Evolutionary conservation across 2,888 invertebrate species (phyloP).

Genomic region (Danaus chrysippus): DNA sequence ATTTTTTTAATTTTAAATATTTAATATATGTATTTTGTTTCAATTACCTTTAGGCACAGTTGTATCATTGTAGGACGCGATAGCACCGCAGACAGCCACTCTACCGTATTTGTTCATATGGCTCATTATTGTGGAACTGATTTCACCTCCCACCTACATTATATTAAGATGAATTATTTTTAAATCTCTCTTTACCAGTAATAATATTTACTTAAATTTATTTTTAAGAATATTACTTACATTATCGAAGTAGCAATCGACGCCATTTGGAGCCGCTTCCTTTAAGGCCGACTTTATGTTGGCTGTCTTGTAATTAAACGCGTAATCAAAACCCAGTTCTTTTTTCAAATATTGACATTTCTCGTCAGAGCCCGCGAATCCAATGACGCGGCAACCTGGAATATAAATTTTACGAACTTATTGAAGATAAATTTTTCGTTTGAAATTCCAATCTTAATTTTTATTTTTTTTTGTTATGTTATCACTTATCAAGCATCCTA

Average conservation of each 20-base stretch:
- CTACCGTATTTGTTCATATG: constrained; percentile 83
- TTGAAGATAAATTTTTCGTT: too few species aligned
- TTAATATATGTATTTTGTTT: neutral
- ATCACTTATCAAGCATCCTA: too few species aligned
- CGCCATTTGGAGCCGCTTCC: constrained; percentile 82
- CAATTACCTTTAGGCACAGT: constrained; percentile 58
- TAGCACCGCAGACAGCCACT: constrained; percentile 84
- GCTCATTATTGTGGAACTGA: constrained; percentile 80
- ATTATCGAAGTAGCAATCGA: constrained; percentile 90
- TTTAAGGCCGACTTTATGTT: constrained; percentile 78
- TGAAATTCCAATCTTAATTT: too few species aligned
- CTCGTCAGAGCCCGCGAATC: constrained; percentile 85
- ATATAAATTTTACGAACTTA: constrained; percentile 11
- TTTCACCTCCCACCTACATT: constrained; percentile 84
- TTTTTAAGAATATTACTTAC: constrained; percentile 61
- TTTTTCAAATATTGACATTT: constrained; percentile 85
- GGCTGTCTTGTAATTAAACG: constrained; percentile 85
- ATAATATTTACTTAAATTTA: neutral
- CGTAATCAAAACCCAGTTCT: constrained; percentile 83
- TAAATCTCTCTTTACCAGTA: neutral
- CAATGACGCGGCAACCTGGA: constrained; percentile 66
- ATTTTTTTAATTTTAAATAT: too few species aligned
- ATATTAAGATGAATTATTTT: neutral
- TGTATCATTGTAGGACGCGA: constrained; percentile 81
- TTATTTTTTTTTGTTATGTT: too few species aligned